Evolutionary conservation across 2,888 invertebrate species (phyloP).

Genomic region (Ophion slaviceki): DNA sequence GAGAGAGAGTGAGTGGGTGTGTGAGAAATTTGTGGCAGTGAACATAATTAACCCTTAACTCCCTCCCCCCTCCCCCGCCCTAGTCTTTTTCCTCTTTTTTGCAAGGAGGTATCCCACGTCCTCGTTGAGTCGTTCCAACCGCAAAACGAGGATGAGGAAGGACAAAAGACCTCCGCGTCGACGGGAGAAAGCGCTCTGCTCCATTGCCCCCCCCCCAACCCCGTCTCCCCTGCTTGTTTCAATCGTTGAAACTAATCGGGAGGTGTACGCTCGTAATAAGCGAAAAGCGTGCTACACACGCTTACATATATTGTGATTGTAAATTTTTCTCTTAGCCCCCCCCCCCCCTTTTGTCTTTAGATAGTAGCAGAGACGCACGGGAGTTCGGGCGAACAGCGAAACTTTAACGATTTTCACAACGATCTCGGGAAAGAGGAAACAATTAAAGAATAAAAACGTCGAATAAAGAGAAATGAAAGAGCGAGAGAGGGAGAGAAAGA

Average conservation of each 20-base stretch:
- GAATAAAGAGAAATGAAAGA: background rate
- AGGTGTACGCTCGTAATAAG: background rate
- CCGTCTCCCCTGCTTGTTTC: background rate
- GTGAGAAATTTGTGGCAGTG: constrained; percentile 20
- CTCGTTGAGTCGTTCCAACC: constrained; percentile 25
- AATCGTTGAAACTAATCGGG: background rate
- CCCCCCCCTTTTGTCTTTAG: background rate
- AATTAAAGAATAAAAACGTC: background rate
- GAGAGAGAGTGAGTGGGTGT: constrained; percentile 8
- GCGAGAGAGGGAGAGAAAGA: constrained; percentile 1
- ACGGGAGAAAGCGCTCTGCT: background rate
- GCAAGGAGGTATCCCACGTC: constrained; percentile 5
- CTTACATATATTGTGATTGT: constrained; percentile 58
- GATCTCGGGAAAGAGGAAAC: constrained; percentile 2
- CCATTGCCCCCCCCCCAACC: no score
- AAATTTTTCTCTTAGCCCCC: constrained; percentile 46
- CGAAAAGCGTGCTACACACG: constrained; percentile 18
- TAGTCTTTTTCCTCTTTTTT: constrained; percentile 10
- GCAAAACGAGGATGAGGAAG: background rate
- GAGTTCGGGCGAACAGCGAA: background rate
- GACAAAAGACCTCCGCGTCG: constrained; percentile 7
- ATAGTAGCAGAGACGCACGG: constrained; percentile 14
- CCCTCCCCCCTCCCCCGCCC: no score
- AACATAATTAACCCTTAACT: constrained; percentile 13
- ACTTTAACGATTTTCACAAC: background rate